A percentile compares a stretch with the other conserved stretches of the same genome.
phyloP scores from a whole-genome alignment of 1,140 invertebrate genomes.

The Anadara kagoshimensis region DNA sequence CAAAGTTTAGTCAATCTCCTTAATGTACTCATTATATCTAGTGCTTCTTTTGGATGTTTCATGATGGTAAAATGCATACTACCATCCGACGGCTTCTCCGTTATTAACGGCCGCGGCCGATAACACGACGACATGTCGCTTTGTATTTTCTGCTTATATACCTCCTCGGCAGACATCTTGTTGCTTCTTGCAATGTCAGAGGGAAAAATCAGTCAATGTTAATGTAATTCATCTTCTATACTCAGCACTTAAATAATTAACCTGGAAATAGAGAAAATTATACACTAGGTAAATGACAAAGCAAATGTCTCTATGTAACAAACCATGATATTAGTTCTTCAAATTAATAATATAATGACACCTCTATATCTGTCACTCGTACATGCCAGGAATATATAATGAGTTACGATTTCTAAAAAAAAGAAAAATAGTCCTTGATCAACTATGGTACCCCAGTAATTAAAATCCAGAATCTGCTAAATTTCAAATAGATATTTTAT shows the following conservation, averaged over 20 bases:
- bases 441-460: too few relatives aligned
- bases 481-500: too few relatives aligned
- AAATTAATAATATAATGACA: too few relatives aligned
- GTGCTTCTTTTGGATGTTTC: conserved; percentile 87
- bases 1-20: conserved; percentile 90
- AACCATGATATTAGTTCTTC: too few relatives aligned
- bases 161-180: conserved; percentile 45
- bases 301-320: background rate
- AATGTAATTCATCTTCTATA: background rate
- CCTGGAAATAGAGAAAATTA: conserved; percentile 6
- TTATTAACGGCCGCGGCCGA: conserved; percentile 64
- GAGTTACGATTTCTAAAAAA: too few relatives aligned
- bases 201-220: background rate
- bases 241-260: conserved; percentile 1
- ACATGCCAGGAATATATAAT: too few relatives aligned
- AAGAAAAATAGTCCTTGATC: too few relatives aligned
- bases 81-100: conserved; percentile 74
- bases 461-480: too few relatives aligned
- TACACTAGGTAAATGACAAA: background rate
- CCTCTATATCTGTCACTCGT: too few relatives aligned
- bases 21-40: conserved; percentile 93
- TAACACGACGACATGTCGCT: conserved; percentile 63
- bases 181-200: background rate
- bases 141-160: conserved; percentile 49
- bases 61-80: conserved; percentile 91